Conservation (phyloP, 2,888 invertebrate genomes). For the Eupsilia transversa region DNA sequence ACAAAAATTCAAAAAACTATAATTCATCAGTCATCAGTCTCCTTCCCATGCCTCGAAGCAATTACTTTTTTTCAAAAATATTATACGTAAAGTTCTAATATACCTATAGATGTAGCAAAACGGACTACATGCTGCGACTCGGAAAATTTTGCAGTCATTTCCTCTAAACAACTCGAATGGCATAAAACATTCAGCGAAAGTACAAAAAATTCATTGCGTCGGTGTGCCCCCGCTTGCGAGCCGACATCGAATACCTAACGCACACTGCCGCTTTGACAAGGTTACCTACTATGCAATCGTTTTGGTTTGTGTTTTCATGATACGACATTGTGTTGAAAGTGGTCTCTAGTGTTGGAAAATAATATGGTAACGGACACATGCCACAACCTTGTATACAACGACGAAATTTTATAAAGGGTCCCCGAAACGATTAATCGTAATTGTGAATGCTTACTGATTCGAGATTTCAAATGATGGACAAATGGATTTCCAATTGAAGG, state of each 20-base stretch:
- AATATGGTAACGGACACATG: neutral
- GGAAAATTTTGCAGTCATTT: conserved; percentile 58
- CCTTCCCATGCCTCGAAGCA: no score
- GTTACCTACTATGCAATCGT: conserved; percentile 46
- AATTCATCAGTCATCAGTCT: no score
- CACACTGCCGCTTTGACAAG: conserved; percentile 57
- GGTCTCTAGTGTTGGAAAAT: neutral
- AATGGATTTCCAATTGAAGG: neutral
- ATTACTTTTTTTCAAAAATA: neutral
- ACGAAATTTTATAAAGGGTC: neutral
- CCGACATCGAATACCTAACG: conserved; percentile 71
- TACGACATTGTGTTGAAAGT: neutral
- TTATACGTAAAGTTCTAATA: neutral
- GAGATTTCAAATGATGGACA: neutral
- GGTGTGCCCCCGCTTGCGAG: conserved; percentile 65
- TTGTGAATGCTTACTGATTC: neutral
- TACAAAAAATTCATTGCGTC: conserved; percentile 74
- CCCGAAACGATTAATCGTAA: neutral
- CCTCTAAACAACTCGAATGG: conserved; percentile 70
- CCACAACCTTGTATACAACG: neutral
- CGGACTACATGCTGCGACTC: conserved; percentile 26
- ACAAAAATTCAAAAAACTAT: no score
- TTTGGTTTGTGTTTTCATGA: conserved; percentile 21
- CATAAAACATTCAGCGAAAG: conserved; percentile 73
- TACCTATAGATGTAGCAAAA: conserved; percentile 11